Base-by-base conservation (phyloP, 1,140 invertebrate genomes). In the Andrena cerasifolii region DNA sequence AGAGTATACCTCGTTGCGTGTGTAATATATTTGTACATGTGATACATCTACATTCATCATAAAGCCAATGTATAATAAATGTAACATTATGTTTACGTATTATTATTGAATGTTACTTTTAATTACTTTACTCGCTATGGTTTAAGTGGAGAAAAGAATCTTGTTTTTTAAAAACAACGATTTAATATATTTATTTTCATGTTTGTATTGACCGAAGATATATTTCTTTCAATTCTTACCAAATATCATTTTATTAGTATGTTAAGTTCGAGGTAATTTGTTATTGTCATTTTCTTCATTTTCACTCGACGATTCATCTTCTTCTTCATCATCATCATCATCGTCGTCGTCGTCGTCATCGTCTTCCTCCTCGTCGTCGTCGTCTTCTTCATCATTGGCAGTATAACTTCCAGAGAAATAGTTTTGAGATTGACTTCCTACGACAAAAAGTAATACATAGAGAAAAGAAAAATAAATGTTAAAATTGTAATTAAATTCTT, bases 1-100 rank as follows among this genome's bases (percentile, higher is more conserved):
- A 75, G 96, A 98, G 86, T 99, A 99, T 90, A 96, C 97, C 43
- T 95, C 95, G 70, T 94, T 95, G 47, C 95, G 96, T 89, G 95
- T 96, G 90, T 96, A 95, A 18, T 45, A 83, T 49, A 56, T 80
- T 62, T 62, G 43, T 36, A 76, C n/a, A 67, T 67, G 28, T 51
- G 45, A 68, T 33, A 66, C 18, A 14, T 51, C 36, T 63, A 40
- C 59, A 74, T 71, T 62, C 61, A 70, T 82, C 68, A 43, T 78
- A 81, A 83, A 81, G 54, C 45, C 24, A 63, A 33, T 84, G 36
- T 81, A 67, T 51, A 84, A 84, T 78, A 81, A 85, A 84, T 62
- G 28, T 56, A 70, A 62, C 14, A 59, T 82, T 73, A 78, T 78
- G 73, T 78, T 78, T 31, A 82, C 14, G 21, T 58, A 18, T 56